These are phyloP conservation scores for Trididemnum nubilum DNA, from an alignment of 23 tunicate genomes.

Conservation along the genomic window DNA sequence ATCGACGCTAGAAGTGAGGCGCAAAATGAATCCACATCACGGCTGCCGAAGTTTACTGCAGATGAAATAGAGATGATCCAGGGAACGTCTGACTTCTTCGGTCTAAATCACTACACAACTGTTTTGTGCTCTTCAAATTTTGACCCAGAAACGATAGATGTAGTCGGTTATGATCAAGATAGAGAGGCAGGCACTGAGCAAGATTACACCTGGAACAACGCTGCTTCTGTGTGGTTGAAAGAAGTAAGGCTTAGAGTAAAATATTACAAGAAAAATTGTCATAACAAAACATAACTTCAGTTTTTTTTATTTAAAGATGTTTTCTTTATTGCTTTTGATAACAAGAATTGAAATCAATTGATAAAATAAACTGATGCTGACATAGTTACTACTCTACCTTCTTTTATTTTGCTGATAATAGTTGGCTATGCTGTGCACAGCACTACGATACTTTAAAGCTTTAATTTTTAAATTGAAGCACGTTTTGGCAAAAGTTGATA, in stretches of 20 bases:
- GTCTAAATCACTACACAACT: slow-evolving; percentile 90
- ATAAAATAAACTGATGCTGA: too few species aligned
- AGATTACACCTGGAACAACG: slow-evolving; percentile 83
- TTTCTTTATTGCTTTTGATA: background rate
- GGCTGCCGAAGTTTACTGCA: slow-evolving; percentile 73
- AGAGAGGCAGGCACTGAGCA: slow-evolving; percentile 55
- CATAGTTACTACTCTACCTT: too few species aligned
- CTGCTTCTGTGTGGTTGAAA: slow-evolving; percentile 82
- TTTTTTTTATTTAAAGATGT: background rate
- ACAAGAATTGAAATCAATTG: too few species aligned
- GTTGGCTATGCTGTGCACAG: too few species aligned
- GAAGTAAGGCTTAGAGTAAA: too few species aligned
- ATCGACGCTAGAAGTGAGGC: slow-evolving; percentile 59
- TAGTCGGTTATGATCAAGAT: slow-evolving; percentile 55
- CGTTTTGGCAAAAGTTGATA: too few species aligned
- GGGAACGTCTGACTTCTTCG: slow-evolving; percentile 91
- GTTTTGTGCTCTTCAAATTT: slow-evolving; percentile 55
- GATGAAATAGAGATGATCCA: slow-evolving; percentile 46
- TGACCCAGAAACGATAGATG: slow-evolving; percentile 17
- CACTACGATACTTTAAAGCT: too few species aligned
- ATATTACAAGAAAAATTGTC: too few species aligned
- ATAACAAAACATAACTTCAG: background rate
- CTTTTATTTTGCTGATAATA: too few species aligned
- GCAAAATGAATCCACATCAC: slow-evolving; percentile 64
- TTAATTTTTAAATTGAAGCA: too few species aligned